phyloP scores from a whole-genome alignment of 2,888 invertebrate species.

The Erpobdella octoculata region DNA sequence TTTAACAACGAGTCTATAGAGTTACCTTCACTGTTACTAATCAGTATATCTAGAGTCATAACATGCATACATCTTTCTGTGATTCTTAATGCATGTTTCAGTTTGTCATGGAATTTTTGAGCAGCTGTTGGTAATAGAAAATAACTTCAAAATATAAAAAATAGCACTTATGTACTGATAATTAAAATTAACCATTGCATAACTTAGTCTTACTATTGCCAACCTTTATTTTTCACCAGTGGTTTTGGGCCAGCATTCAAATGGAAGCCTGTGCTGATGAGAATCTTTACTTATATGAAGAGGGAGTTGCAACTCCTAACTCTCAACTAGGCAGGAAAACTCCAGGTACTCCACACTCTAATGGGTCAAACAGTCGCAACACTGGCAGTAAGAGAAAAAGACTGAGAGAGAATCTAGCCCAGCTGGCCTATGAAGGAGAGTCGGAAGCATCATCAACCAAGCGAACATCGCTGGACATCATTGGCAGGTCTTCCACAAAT shows the following conservation, averaged over 20 bases:
- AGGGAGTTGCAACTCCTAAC: conserved; percentile 1
- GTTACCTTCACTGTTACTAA: too few species aligned
- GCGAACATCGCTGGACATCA: conserved; percentile 77
- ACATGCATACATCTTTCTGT: too few species aligned
- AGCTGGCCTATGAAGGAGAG: conserved; percentile 54
- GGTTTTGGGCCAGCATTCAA: conserved; percentile 97
- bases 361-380: conserved; percentile 48
- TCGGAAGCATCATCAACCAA: conserved; percentile 57
- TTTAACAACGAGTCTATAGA: too few species aligned
- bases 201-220: too few species aligned
- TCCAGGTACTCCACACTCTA: conserved; percentile 38
- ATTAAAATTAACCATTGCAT: too few species aligned
- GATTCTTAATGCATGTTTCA: too few species aligned
- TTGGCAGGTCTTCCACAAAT: conserved; percentile 63
- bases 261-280: conserved; percentile 87
- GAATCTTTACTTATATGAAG: conserved; percentile 69
- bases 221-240: conserved; percentile 56
- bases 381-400: not conserved
- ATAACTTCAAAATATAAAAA: too few species aligned
- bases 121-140: too few species aligned
- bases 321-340: conserved; percentile 25
- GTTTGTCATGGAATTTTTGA: too few species aligned
- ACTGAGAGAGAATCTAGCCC: conserved; percentile 60
- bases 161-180: too few species aligned
- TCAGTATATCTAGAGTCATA: too few species aligned